These are phyloP conservation scores for Thrips palmi DNA, from an alignment of 1,140 invertebrate species.

Conservation along the genomic window DNA sequence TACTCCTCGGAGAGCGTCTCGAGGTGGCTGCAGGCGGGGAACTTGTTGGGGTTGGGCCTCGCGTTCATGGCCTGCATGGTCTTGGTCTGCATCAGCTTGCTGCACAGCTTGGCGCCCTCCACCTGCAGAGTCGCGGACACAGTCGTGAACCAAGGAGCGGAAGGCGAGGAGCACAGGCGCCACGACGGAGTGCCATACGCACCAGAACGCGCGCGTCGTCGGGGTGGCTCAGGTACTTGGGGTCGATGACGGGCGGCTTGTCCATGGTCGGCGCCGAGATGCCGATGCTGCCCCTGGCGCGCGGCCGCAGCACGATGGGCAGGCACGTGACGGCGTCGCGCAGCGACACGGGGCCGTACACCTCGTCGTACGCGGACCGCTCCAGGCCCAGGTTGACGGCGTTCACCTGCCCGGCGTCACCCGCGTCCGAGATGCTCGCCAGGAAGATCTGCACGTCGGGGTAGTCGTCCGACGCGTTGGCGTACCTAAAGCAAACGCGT, in stretches of 20 bases:
- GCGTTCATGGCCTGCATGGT: slow-evolving; percentile 42
- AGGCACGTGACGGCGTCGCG: slow-evolving; percentile 42
- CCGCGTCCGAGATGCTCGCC: slow-evolving; percentile 43
- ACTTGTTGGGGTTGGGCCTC: slow-evolving; percentile 23
- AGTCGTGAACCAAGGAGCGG: no score
- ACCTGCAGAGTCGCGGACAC: slow-evolving; percentile 31
- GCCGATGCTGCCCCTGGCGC: slow-evolving; percentile 44
- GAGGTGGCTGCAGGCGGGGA: slow-evolving; percentile 25
- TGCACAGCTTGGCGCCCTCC: slow-evolving; percentile 49
- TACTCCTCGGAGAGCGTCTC: slow-evolving; percentile 38
- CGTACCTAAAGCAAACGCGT: slow-evolving; percentile 30
- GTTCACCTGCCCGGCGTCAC: slow-evolving; percentile 53
- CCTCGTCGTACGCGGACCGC: slow-evolving; percentile 39
- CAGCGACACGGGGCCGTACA: slow-evolving; percentile 46
- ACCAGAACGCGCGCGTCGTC: slow-evolving; percentile 48
- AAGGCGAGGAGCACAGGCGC: no score
- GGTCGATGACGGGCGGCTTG: slow-evolving; percentile 55
- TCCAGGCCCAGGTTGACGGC: slow-evolving; percentile 43
- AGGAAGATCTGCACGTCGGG: slow-evolving; percentile 65
- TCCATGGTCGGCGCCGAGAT: slow-evolving; percentile 41
- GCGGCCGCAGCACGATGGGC: slow-evolving; percentile 46
- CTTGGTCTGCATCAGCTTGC: slow-evolving; percentile 37
- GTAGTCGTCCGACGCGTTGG: slow-evolving; percentile 38
- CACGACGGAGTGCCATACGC: no score
- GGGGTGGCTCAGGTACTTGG: slow-evolving; percentile 56